phyloP scores from a whole-genome alignment of 2,797 vertebrate species.

The Lates japonicus region DNA sequence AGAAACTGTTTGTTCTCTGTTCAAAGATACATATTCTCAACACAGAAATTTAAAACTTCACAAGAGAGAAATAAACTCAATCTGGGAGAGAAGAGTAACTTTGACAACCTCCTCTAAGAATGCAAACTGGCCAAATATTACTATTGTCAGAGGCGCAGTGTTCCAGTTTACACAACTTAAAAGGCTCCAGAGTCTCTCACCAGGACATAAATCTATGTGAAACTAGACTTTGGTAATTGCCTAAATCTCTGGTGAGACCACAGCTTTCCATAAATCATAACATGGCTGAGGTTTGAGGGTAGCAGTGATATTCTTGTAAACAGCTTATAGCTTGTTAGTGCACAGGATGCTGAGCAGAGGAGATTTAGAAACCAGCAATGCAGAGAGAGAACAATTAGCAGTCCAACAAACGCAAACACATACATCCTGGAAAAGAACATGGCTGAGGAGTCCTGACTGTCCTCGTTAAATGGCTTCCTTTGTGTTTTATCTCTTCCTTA shows the following conservation, averaged over 20 bases:
- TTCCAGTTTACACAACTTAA: conserved; percentile 66
- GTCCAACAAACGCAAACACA: conserved; percentile 25
- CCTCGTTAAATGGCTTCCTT: conserved; percentile 45
- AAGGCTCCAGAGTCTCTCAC: conserved; percentile 55
- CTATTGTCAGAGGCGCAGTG: conserved; percentile 42
- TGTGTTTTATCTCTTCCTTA: conserved; percentile 63
- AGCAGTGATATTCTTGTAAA: conserved; percentile 69
- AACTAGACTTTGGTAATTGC: conserved; percentile 72
- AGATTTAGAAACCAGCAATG: conserved; percentile 40
- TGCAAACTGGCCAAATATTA: conserved; percentile 43
- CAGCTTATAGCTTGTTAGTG: conserved; percentile 64
- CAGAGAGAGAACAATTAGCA: conserved; percentile 55
- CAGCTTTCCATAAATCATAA: conserved; percentile 75
- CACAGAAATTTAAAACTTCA: conserved; percentile 6
- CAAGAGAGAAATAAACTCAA: conserved; percentile 22
- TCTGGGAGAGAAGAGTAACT: conserved; percentile 24
- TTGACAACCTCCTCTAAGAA: conserved; percentile 36
- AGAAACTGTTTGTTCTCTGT: conserved; percentile 9
- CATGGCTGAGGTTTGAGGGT: conserved; percentile 70
- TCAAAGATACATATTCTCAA: not conserved
- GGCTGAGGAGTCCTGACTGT: conserved; percentile 44
- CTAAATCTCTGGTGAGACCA: conserved; percentile 69
- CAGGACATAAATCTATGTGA: conserved; percentile 70
- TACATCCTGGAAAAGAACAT: conserved; percentile 35
- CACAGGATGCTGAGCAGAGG: conserved; percentile 42